A percentile compares a stretch with the other conserved stretches of the same genome.
Evolutionary conservation across 2,797 vertebrate genomes (phyloP).

Genomic region (Enteromius argenteus): DNA sequence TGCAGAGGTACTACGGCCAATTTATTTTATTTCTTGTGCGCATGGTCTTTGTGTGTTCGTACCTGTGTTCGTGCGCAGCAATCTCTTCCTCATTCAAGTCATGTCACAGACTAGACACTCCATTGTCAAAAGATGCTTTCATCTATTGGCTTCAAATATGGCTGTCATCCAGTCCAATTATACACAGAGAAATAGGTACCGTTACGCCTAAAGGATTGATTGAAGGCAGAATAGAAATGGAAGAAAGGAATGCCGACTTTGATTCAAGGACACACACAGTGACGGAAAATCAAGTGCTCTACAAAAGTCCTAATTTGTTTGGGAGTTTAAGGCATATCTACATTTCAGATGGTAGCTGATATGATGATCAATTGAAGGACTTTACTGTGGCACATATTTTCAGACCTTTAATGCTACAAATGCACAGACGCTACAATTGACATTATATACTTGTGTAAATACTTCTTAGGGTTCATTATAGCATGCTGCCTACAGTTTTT

Average conservation of each 20-base stretch:
- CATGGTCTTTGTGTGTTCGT: constrained; percentile 35
- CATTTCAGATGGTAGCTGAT: constrained; percentile 49
- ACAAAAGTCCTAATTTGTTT: constrained; percentile 51
- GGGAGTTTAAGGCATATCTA: constrained; percentile 48
- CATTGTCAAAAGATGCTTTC: constrained; percentile 83
- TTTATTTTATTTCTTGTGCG: constrained; percentile 44
- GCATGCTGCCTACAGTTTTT: background rate
- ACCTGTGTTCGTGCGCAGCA: constrained; percentile 59
- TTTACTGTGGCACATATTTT: background rate
- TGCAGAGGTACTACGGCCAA: constrained; percentile 25
- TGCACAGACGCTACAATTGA: background rate
- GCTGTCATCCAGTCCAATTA: constrained; percentile 85
- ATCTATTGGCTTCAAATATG: constrained; percentile 83
- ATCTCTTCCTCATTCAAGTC: constrained; percentile 82
- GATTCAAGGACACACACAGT: constrained; percentile 60
- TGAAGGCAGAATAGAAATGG: constrained; percentile 82
- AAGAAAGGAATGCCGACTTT: constrained; percentile 71
- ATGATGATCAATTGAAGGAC: constrained; percentile 31
- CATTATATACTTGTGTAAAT: background rate
- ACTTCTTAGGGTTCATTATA: background rate
- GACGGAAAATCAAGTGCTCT: constrained; percentile 38
- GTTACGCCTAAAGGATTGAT: constrained; percentile 82
- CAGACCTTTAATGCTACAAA: background rate
- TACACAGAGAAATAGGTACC: constrained; percentile 84
- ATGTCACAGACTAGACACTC: constrained; percentile 83